Base-by-base conservation (phyloP, 2,797 vertebrate species). In the Danio albolineatus region DNA sequence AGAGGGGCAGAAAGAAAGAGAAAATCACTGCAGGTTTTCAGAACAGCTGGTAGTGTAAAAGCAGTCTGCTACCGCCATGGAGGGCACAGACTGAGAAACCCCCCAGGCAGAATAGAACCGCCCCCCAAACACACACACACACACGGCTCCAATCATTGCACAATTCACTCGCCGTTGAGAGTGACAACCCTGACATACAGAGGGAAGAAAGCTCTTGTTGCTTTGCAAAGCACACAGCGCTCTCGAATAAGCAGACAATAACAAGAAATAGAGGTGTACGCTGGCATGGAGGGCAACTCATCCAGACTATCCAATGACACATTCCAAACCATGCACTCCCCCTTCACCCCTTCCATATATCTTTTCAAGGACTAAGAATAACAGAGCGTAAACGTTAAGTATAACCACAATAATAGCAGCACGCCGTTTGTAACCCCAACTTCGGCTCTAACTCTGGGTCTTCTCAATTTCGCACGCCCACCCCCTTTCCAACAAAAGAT, bases 41-140 rank as follows among this genome's bases (percentile, higher is more conserved):
- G 66, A 86, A 86, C 85, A 86, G 85, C 82, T 82, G 85, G 85
- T 81, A 76, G 80, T 80, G 82, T 84, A 76, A 84, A 82, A 80
- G 78, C 85, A 82, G 79, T 80, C 85, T 86, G 82, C 74, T 78
- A 75, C 82, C 73, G 75, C 76, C 77, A 78, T 78, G 77, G 77
- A 82, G 80, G 64, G 74, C 73, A 82, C 74, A 86, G 82, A 82
- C 82, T 71, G 69, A 82, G 65, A 86, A 72, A 64, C 70, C 82
- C 82, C 83, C 85, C 82, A 78, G 82, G 80, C 85, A 49, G 78
- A 82, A 82, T 78, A 81, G 80, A 86, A 80, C 82, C 78, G 73
- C 82, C 80, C 85, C 82, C 85, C 56, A 82, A 62, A 76, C 61
- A 83, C 66, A 76, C 79, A 74, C 71, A 66, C 70, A 78, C 80